These are phyloP conservation scores for Trachelus iudaicus DNA, from an alignment of 2,888 invertebrate genomes.

Conservation along the genomic window DNA sequence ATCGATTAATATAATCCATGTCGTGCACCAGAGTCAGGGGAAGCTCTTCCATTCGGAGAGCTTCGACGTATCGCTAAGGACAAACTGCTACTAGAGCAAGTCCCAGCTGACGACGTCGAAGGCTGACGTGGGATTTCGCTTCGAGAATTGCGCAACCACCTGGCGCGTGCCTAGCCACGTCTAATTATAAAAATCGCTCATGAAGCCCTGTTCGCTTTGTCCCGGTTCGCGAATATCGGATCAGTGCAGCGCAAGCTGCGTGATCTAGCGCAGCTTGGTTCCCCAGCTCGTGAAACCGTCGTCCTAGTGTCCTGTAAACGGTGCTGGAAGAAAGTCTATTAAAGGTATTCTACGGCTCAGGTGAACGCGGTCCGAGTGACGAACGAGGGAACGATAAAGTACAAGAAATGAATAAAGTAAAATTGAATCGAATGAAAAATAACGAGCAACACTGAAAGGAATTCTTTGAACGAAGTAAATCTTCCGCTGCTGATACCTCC, in stretches of 20 bases:
- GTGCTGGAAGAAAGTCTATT: not conserved
- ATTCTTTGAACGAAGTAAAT: not conserved
- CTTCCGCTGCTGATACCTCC: conserved; percentile 18
- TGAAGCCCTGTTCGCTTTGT: not conserved
- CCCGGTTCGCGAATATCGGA: not conserved
- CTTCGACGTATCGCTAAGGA: not conserved
- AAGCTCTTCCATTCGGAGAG: not conserved
- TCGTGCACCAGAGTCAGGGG: conserved; percentile 1
- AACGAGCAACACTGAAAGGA: not conserved
- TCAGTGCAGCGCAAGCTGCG: not conserved
- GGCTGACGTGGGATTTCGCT: not conserved
- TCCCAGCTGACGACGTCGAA: not conserved
- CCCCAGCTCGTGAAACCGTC: not conserved
- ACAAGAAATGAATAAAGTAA: not conserved
- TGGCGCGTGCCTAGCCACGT: conserved; percentile 10
- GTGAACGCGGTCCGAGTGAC: not conserved
- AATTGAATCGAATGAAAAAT: not conserved
- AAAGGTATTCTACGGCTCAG: not conserved
- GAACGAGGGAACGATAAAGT: not conserved
- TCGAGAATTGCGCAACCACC: conserved; percentile 21
- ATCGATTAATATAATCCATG: conserved; percentile 54
- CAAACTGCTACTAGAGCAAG: not conserved
- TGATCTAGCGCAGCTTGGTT: not conserved
- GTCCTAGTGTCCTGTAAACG: not conserved
- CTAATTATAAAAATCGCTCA: conserved; percentile 24